Conservation (phyloP, 2,888 invertebrate species). For the Campoletis raptor region DNA sequence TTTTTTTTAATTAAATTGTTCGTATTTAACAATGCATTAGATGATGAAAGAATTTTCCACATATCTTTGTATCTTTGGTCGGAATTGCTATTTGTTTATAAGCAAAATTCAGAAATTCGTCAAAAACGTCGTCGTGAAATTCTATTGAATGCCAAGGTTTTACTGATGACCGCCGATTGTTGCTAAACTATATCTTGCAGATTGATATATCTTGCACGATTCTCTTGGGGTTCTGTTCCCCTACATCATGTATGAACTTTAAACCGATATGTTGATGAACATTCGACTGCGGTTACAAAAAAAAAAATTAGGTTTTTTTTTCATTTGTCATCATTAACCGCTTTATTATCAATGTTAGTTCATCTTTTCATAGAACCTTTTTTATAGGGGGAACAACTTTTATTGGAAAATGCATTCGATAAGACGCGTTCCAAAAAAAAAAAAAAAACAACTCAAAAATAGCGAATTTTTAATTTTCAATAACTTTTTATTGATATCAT, state of each 20-base stretch:
- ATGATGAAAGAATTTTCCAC: no score
- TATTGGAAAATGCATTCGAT: background rate
- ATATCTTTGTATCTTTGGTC: no score
- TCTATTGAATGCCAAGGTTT: background rate
- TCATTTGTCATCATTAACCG: background rate
- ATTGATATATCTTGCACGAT: background rate
- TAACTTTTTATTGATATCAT: no score
- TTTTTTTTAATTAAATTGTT: no score
- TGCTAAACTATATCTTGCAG: background rate
- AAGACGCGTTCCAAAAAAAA: constrained; percentile 23
- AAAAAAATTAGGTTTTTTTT: background rate
- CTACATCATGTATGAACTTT: background rate
- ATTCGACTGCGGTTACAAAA: background rate
- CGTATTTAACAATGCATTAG: no score
- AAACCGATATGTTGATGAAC: background rate
- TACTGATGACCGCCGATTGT: background rate
- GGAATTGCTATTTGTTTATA: no score
- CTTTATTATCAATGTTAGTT: background rate
- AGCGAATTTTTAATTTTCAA: background rate
- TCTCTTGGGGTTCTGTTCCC: background rate
- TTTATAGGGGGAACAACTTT: background rate
- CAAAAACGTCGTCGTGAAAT: background rate
- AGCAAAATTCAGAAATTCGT: no score
- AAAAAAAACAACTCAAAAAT: no score
- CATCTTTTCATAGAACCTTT: background rate